Evolutionary conservation across 2,888 invertebrate genomes (phyloP).

Genomic region (Erebia ligea): DNA sequence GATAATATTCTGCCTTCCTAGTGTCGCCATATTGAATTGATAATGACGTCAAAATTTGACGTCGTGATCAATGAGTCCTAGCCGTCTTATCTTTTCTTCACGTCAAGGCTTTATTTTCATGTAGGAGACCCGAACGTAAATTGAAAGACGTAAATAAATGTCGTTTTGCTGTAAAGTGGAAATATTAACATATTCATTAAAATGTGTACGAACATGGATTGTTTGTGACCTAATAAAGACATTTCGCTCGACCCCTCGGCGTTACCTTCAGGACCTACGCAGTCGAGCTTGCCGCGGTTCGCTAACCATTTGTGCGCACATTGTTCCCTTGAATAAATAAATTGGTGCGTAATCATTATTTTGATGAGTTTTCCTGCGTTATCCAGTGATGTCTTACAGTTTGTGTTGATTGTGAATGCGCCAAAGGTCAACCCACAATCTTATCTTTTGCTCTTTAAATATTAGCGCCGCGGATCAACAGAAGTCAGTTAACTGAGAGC

Average conservation of each 20-base stretch:
- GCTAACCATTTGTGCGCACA: conserved; percentile 52
- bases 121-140: neutral
- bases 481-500: conserved; percentile 76
- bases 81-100: no score
- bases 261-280: conserved; percentile 51
- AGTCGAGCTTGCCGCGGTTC: conserved; percentile 47
- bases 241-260: conserved; percentile 63
- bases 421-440: conserved; percentile 76
- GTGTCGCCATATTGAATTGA: neutral
- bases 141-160: conserved; percentile 11
- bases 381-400: conserved; percentile 71
- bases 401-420: conserved; percentile 74
- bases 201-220: conserved; percentile 65
- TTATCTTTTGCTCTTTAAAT: conserved; percentile 79
- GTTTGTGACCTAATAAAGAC: conserved; percentile 63
- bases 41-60: neutral
- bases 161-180: conserved; percentile 34
- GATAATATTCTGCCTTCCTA: neutral
- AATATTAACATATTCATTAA: conserved; percentile 75
- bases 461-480: conserved; percentile 75
- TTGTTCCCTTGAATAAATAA: conserved; percentile 51
- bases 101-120: no score
- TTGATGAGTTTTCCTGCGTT: conserved; percentile 65
- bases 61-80: no score
- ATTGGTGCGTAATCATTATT: conserved; percentile 66